A percentile compares a stretch with the other conserved stretches of the same genome.
Conservation (phyloP, 2,113 vertebrate species). For the Notothenia rossii region DNA sequence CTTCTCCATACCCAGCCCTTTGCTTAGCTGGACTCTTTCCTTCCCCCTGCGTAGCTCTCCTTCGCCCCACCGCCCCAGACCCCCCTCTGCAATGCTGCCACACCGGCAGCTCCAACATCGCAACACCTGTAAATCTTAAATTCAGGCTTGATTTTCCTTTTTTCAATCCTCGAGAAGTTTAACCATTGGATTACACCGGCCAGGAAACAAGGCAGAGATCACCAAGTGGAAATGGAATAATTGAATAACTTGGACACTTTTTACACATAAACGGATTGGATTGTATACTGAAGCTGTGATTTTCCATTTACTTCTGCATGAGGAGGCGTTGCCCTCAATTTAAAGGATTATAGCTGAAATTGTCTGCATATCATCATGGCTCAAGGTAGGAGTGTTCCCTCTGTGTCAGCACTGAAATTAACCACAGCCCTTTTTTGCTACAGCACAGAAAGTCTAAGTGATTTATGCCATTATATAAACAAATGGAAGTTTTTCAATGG, state of each 20-base stretch:
- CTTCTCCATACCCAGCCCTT: constrained; percentile 44
- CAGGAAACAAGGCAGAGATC: constrained; percentile 47
- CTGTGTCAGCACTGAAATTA: background rate
- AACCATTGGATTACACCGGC: constrained; percentile 57
- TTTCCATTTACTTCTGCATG: constrained; percentile 50
- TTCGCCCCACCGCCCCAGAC: constrained; percentile 51
- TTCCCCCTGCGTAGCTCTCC: constrained; percentile 48
- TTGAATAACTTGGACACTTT: constrained; percentile 34
- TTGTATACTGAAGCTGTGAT: constrained; percentile 32
- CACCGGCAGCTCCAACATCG: constrained; percentile 71
- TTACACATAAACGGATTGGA: constrained; percentile 41
- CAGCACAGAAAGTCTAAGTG: background rate
- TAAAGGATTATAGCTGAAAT: constrained; percentile 47
- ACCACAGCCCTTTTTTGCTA: background rate
- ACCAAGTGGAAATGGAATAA: constrained; percentile 66
- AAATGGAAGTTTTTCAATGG: constrained; percentile 29
- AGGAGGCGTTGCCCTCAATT: constrained; percentile 47
- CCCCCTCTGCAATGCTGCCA: constrained; percentile 73
- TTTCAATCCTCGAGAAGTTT: constrained; percentile 29
- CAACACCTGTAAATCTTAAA: constrained; percentile 32
- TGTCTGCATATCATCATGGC: constrained; percentile 69
- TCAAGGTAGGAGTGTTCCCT: constrained; percentile 77
- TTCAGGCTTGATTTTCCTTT: constrained; percentile 18
- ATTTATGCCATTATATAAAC: constrained; percentile 1
- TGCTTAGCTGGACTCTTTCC: constrained; percentile 62